phyloP scores from a whole-genome alignment of 2,113 vertebrate genomes.

The Sialia sialis region DNA sequence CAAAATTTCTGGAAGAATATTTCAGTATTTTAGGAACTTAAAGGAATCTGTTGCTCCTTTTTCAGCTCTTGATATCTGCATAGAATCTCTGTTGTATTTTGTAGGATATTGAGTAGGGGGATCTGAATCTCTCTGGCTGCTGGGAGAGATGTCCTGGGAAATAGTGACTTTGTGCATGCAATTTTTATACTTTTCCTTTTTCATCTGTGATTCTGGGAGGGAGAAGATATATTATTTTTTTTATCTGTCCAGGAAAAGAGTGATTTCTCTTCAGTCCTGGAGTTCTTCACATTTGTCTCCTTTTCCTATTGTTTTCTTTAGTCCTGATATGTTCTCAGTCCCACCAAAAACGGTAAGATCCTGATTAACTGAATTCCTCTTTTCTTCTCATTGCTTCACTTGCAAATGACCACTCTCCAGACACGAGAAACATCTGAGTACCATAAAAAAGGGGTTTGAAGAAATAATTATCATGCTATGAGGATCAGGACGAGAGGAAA shows the following conservation, averaged over 20 bases:
- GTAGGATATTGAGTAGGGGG: background rate
- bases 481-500: background rate
- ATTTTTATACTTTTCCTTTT: background rate
- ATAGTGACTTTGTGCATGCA: background rate
- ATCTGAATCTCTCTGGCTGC: background rate
- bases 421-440: background rate
- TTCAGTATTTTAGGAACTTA: background rate
- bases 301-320: background rate
- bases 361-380: background rate
- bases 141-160: background rate
- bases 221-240: background rate
- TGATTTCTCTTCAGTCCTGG: background rate
- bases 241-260: background rate
- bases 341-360: background rate
- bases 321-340: background rate
- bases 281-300: background rate
- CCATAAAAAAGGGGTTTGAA: background rate
- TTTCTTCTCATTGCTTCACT: background rate
- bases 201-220: background rate
- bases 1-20: background rate
- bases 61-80: background rate
- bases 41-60: background rate
- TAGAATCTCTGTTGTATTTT: background rate
- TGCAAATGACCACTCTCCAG: background rate
- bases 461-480: background rate